A percentile compares a stretch with the other conserved stretches of the same genome.
Conservation (phyloP, 1,140 invertebrate species). For the Achroia grisella region DNA sequence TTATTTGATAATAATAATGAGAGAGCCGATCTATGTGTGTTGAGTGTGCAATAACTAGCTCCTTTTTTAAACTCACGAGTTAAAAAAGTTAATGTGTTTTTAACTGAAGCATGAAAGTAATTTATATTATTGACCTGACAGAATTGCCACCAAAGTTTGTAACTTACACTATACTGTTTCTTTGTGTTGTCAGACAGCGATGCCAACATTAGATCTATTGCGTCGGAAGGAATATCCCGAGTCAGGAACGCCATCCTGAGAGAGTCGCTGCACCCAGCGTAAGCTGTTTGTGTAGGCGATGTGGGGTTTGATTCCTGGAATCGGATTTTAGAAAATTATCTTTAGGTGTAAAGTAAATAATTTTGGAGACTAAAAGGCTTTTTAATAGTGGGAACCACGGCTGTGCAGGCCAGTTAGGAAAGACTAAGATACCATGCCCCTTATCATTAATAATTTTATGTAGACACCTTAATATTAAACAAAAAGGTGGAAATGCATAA, state of each 20-base stretch:
- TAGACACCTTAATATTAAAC: conserved; percentile 15
- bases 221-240: conserved; percentile 1
- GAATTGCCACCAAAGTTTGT: conserved; percentile 36
- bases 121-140: conserved; percentile 19
- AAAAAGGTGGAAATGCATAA: conserved; percentile 24
- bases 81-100: not conserved
- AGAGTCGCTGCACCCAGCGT: conserved; percentile 25
- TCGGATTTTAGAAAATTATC: conserved; percentile 9
- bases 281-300: conserved; percentile 12
- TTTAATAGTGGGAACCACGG: conserved; percentile 29
- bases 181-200: conserved; percentile 30
- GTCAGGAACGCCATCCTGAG: conserved; percentile 18
- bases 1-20: not conserved
- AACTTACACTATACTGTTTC: conserved; percentile 28
- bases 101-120: not conserved
- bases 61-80: not conserved
- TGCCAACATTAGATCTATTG: conserved; percentile 21
- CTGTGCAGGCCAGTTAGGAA: conserved; percentile 11
- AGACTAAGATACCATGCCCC: too few relatives aligned
- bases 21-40: not conserved
- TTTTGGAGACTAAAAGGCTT: conserved; percentile 13
- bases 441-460: conserved; percentile 8
- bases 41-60: not conserved
- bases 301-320: conserved; percentile 11
- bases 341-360: conserved; percentile 16